Evolutionary conservation across 2,797 vertebrate genomes (phyloP).

Genomic region (Rhinoraja longicauda): DNA sequence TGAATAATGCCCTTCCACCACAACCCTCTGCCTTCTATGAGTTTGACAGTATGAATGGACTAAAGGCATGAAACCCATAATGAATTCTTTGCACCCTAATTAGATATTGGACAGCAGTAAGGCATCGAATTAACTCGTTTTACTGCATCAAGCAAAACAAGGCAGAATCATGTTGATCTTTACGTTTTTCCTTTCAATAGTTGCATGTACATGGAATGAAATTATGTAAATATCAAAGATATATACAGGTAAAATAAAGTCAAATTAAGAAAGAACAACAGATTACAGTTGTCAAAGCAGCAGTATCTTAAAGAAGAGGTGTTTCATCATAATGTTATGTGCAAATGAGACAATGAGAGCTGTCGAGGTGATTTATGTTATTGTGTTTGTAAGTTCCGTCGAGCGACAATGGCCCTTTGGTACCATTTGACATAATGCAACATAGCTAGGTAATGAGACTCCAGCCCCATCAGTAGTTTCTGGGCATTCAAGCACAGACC

Average conservation of each 20-base stretch:
- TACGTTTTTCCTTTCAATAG: background rate
- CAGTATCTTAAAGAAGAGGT: background rate
- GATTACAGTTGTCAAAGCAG: constrained; percentile 19
- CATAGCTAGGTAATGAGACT: background rate
- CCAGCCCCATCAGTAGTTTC: background rate
- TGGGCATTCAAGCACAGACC: background rate
- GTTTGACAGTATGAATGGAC: background rate
- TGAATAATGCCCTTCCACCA: too few species aligned
- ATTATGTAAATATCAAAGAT: background rate
- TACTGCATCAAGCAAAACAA: background rate
- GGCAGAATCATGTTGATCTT: background rate
- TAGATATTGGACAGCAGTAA: background rate
- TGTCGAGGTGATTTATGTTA: constrained; percentile 14
- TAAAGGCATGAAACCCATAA: background rate
- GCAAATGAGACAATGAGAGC: background rate
- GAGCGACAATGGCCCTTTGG: background rate
- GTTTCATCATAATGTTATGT: constrained; percentile 8
- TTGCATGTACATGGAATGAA: background rate
- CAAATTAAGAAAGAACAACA: background rate
- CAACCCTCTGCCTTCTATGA: too few species aligned
- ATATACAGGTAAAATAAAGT: background rate
- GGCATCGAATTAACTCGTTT: background rate
- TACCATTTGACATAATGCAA: background rate
- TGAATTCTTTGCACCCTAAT: background rate
- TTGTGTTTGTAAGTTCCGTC: background rate